phyloP scores from a whole-genome alignment of 1,140 invertebrate genomes.

The Heliconius hewitsoni region DNA sequence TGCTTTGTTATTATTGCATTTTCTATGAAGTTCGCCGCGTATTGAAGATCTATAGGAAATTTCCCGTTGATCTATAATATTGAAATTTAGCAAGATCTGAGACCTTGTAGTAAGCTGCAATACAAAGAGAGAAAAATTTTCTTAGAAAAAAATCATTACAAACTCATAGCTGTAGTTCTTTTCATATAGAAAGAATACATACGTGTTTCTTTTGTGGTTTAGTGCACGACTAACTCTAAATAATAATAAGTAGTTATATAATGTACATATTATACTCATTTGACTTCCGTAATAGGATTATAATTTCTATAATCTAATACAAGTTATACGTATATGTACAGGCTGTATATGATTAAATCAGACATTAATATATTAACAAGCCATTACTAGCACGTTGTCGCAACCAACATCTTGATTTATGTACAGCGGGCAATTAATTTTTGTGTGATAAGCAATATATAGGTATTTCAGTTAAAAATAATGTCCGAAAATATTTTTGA shows the following conservation, averaged over 20 bases:
- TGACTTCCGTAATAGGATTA: not conserved
- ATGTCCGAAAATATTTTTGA: slow-evolving; percentile 2
- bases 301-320: slow-evolving; percentile 13
- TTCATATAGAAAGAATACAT: too few relatives aligned
- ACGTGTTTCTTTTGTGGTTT: too few relatives aligned
- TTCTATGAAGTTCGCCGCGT: too few relatives aligned
- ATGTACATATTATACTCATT: not conserved
- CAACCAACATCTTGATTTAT: slow-evolving; percentile 35
- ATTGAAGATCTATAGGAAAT: too few relatives aligned
- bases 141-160: too few relatives aligned
- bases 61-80: too few relatives aligned
- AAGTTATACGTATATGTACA: slow-evolving; percentile 3
- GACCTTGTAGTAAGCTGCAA: too few relatives aligned
- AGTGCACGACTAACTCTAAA: too few relatives aligned
- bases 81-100: too few relatives aligned
- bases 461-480: slow-evolving; percentile 23
- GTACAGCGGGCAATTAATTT: slow-evolving; percentile 29
- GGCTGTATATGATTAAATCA: slow-evolving; percentile 17
- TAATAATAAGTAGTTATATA: not conserved
- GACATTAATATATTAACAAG: slow-evolving; percentile 26
- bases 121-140: too few relatives aligned
- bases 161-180: too few relatives aligned
- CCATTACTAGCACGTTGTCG: slow-evolving; percentile 16
- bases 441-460: slow-evolving; percentile 35
- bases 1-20: too few relatives aligned